Evolutionary conservation across 2,797 vertebrate species (phyloP).

Genomic region (Dicrostonyx torquatus): DNA sequence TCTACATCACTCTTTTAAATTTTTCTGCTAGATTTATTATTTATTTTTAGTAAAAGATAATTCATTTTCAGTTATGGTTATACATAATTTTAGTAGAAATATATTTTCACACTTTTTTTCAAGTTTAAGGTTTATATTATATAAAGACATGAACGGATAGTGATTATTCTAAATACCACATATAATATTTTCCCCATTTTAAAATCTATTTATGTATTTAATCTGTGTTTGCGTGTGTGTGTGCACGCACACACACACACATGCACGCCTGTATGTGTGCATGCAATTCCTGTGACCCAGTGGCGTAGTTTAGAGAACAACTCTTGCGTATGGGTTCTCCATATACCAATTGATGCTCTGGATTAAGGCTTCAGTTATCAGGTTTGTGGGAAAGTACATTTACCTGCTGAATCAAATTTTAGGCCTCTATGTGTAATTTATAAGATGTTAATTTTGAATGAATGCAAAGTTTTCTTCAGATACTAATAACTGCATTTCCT

Average conservation of each 20-base stretch:
- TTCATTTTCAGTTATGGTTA: constrained; percentile 71
- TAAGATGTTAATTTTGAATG: background rate
- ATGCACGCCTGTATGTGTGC: background rate
- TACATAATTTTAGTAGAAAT: background rate
- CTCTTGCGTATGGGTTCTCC: background rate
- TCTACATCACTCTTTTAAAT: background rate
- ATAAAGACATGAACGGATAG: background rate
- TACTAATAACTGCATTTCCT: background rate
- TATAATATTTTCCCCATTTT: background rate
- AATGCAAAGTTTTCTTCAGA: background rate
- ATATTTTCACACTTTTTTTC: background rate
- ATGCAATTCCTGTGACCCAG: too few relatives aligned
- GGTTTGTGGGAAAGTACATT: background rate
- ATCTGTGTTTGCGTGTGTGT: background rate
- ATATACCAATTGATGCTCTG: background rate
- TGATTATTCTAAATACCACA: background rate
- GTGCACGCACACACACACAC: fast-evolving
- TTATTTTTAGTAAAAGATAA: constrained; percentile 86
- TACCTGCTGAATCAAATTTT: too few relatives aligned
- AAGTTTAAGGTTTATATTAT: background rate
- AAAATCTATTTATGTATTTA: background rate
- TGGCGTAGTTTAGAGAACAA: background rate
- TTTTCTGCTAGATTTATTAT: constrained; percentile 65
- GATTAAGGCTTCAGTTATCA: background rate
- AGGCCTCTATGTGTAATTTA: background rate